Base-by-base conservation (phyloP, 2,797 vertebrate species). In the Nannoperca obscura region DNA sequence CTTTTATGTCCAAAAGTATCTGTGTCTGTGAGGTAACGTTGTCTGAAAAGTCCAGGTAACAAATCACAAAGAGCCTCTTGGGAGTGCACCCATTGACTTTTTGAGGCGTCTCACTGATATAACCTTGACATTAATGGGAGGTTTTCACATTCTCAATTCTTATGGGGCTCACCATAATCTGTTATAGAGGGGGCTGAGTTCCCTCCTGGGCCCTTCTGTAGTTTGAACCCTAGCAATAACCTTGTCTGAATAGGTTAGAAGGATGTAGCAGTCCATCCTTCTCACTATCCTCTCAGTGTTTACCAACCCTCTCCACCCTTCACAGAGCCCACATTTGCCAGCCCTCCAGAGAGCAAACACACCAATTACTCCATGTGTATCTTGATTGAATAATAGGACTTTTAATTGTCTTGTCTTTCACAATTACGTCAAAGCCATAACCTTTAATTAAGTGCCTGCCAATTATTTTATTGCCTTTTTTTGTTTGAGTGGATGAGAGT, bases 321-420 rank as follows among this genome's bases (percentile, higher is more conserved):
- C 86, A 86, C 78, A 78, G 72, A 84, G 80, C 77, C 84, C 81
- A 80, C 74, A 75, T 86, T 87, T 64, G 19, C 68, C 58, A 69
- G 78, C 63, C 76, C 90, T 87, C 87, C 82, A 86, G 89, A 94
- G 86, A 80, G 80, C 80, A 78, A 52, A 72, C 50, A 65, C 86
- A 85, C 84, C 91, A 91, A 89, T 91, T 91, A 90, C 85, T 91
- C 70, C 71, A 71, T 75, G 87, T 92, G 78, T 91, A 90, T 89
- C 86, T 91, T 88, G 88, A 94, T 89, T 89, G 84, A 95, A 93
- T 95, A 94, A 95, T 88, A 76, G 74, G 88, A 90, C 87, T 89
- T 94, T 93, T 94, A 95, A 95, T 95, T 93, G 92, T 93, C 90
- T 93, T 94, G 93, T 94, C 91, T 94, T 94, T 94, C 81, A 94